Percentiles rank a stretch among this genome's conserved stretches.
Conservation (phyloP, 2,113 vertebrate genomes). For the Phyllopteryx taeniolatus region DNA sequence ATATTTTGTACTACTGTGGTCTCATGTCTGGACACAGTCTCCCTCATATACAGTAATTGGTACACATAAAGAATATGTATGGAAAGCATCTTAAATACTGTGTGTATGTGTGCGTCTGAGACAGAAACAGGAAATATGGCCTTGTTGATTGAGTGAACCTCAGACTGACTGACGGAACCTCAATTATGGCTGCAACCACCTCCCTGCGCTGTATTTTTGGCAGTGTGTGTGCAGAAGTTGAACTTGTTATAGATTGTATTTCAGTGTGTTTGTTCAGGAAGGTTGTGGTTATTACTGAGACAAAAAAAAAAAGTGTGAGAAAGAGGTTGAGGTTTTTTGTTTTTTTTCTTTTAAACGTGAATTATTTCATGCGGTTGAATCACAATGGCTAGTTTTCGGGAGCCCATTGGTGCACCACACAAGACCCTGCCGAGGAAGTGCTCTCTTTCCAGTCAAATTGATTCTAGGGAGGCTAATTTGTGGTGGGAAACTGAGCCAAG, state of each 20-base stretch:
- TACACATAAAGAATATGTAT: slow-evolving; percentile 16
- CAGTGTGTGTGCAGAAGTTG: slow-evolving; percentile 8
- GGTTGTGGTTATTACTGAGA: slow-evolving; percentile 2
- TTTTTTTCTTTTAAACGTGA: neutral
- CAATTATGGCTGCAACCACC: slow-evolving; percentile 28
- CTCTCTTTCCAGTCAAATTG: neutral
- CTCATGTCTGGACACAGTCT: slow-evolving; percentile 14
- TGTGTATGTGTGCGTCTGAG: slow-evolving; percentile 10
- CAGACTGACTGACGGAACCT: slow-evolving; percentile 28
- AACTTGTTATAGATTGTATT: slow-evolving; percentile 20
- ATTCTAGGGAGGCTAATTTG: neutral
- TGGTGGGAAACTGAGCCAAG: neutral
- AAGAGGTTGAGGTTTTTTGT: slow-evolving; percentile 4
- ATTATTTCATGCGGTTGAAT: neutral
- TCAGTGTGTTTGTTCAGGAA: slow-evolving; percentile 16
- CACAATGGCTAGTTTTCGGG: neutral
- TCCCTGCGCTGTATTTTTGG: slow-evolving; percentile 36
- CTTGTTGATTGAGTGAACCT: slow-evolving; percentile 21
- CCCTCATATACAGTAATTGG: neutral
- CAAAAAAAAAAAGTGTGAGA: slow-evolving; percentile 4
- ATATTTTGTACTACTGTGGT: slow-evolving; percentile 1
- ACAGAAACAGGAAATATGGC: slow-evolving; percentile 2
- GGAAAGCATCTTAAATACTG: slow-evolving; percentile 8
- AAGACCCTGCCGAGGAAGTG: neutral
- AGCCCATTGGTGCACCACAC: neutral